Conservation (phyloP, 2,797 vertebrate genomes). For the Lophotriccus pileatus region DNA sequence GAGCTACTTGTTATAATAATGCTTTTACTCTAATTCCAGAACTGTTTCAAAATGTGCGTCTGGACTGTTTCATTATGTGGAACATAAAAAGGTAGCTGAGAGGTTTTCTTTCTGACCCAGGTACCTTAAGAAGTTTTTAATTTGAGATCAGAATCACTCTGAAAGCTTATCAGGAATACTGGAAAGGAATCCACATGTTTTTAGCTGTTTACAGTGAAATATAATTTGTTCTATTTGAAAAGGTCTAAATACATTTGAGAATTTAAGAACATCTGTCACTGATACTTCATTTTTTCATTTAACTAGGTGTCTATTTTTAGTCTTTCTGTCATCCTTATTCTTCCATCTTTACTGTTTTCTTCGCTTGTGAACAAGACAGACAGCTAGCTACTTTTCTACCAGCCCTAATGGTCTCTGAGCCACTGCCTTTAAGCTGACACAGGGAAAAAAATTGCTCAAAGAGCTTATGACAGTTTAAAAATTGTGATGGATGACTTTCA, state of each 20-base stretch:
- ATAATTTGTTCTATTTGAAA: background rate
- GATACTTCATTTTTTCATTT: background rate
- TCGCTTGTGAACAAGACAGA: background rate
- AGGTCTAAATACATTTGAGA: background rate
- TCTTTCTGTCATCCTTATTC: background rate
- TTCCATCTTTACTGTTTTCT: background rate
- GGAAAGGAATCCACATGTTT: background rate
- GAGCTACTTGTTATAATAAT: background rate
- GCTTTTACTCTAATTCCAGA: background rate
- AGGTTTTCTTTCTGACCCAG: background rate
- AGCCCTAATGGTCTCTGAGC: background rate
- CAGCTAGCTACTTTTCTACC: background rate
- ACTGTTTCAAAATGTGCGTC: background rate
- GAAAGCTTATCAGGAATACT: background rate
- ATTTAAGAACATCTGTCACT: background rate
- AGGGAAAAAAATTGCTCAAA: background rate
- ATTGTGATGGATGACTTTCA: slow-evolving; percentile 11
- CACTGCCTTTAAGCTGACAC: background rate
- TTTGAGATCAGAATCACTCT: background rate
- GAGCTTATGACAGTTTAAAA: slow-evolving; percentile 15
- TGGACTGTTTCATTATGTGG: background rate
- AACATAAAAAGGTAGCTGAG: background rate
- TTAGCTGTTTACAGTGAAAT: background rate
- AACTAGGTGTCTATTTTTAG: background rate
- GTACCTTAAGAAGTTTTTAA: background rate